phyloP scores from a whole-genome alignment of 2,888 invertebrate species.

The Bugula neritina region DNA sequence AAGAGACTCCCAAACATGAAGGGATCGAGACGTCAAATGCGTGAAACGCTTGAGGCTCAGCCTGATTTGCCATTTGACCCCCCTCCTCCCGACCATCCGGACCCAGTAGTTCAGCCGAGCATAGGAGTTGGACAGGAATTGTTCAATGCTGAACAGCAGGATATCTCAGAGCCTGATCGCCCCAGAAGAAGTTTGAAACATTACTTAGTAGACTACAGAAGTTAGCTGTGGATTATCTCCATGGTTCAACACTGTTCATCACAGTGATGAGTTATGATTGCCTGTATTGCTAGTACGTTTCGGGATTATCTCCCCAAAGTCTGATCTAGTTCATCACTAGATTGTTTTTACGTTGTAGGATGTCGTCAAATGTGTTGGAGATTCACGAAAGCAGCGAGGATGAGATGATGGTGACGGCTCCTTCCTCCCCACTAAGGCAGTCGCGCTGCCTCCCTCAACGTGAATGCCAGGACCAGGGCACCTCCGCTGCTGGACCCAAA shows the following conservation, averaged over 20 bases:
- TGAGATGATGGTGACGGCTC: slow-evolving; percentile 13
- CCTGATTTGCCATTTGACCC: not conserved
- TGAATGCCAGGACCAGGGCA: not conserved
- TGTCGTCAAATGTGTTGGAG: not conserved
- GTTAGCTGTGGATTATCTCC: not conserved
- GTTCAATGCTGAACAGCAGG: not conserved
- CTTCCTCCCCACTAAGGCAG: not conserved
- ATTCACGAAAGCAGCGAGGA: not conserved
- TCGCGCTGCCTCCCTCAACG: not conserved
- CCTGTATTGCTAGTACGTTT: too few species aligned
- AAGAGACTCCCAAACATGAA: not conserved
- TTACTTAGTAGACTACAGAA: not conserved
- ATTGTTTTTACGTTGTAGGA: not conserved
- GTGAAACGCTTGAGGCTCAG: not conserved
- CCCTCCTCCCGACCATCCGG: not conserved
- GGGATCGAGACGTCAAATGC: not conserved
- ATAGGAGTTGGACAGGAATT: too few species aligned
- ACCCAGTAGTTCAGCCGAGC: not conserved
- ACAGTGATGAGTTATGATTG: too few species aligned
- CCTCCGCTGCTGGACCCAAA: not conserved
- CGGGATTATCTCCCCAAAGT: slow-evolving; percentile 1
- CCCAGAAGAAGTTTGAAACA: not conserved
- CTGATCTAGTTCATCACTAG: slow-evolving; percentile 7
- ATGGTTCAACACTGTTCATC: too few species aligned
- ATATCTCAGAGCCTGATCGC: not conserved